Evolutionary conservation across 2,888 invertebrate genomes (phyloP), one percentile per base, ranked within the genome.

Genomic region (Silvanus unidentatus): DNA sequence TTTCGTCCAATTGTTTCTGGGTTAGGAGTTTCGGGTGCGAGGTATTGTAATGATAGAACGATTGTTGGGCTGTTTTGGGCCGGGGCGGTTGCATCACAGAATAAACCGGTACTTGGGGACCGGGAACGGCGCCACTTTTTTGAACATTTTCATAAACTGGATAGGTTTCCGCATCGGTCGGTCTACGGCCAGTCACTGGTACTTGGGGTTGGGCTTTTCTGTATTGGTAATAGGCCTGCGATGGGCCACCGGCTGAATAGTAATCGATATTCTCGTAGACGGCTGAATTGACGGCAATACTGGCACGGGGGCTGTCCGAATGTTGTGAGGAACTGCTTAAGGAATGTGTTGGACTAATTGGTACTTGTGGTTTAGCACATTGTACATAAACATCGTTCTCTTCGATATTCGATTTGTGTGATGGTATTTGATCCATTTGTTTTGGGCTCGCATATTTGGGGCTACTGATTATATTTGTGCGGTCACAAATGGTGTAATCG

Each of bases 251-350:
- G 43, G 79, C 79, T 3, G 79, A 77, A 73, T 87, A 88, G 65
- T 87, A 88, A 55, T 88, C 88, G 42, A 90, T 77, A 69, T 90
- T 90, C 68, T 90, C 90, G 66, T 90, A 90, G 16, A 90, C 82
- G 1, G 83, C 82, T 5, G 60, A 57, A 53, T 58, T 68, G 44
- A 56, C 58, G 12, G 63, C 65, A 36, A 70, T 54, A 49, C 69
- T 71, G 5, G 66, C 58, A 44, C 70, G 57, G 11, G 72, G 72
- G 52, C 72, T 72, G 43, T 66, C 68, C 29, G 80, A 80, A 60
- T 79, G 75, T 57, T 79, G 77, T n/a, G 80, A 80, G 56, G 79
- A 73, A 27, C 77, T 75, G 59, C 80, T 78, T 43, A 78, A 69
- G 4, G 81, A 80, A 55, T 79, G 76, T 32, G 81, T 78, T 16